Conservation (phyloP, 2,113 vertebrate genomes). For the Hyaena hyaena region DNA sequence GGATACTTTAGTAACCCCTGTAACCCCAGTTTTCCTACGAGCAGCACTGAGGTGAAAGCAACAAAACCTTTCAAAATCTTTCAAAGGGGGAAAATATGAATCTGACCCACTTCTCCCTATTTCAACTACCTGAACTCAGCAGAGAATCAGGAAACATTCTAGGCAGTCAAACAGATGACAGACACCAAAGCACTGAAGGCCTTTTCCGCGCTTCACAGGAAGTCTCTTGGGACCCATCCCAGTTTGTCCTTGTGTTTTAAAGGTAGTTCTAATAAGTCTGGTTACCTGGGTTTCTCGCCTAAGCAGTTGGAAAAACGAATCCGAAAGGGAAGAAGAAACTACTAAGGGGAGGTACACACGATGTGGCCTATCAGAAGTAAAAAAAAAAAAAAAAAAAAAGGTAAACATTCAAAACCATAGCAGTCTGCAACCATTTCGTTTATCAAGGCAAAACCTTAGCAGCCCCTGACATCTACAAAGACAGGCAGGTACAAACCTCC, state of each 20-base stretch:
- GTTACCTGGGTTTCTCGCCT: constrained; percentile 43
- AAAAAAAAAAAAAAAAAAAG: background rate
- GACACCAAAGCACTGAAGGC: background rate
- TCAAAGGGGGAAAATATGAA: background rate
- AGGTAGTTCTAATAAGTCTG: background rate
- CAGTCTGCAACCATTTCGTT: background rate
- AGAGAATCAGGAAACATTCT: constrained; percentile 4
- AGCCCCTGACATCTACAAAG: background rate
- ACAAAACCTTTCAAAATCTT: constrained; percentile 26
- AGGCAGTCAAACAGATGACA: background rate
- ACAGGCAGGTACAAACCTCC: background rate
- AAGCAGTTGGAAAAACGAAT: constrained; percentile 24
- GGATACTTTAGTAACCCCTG: background rate
- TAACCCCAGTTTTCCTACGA: constrained; percentile 26
- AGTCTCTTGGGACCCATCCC: background rate
- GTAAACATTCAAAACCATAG: background rate
- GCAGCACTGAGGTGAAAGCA: constrained; percentile 27
- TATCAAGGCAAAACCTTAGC: constrained; percentile 26
- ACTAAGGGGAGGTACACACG: background rate
- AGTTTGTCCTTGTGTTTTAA: background rate
- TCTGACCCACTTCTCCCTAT: constrained; percentile 26
- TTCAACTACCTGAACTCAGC: background rate
- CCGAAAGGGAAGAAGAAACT: background rate
- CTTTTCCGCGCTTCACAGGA: background rate
- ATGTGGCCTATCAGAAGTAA: background rate